Percentiles rank a stretch among this genome's conserved stretches.
phyloP scores from a whole-genome alignment of 1,140 invertebrate genomes.

The Aphis gossypii region DNA sequence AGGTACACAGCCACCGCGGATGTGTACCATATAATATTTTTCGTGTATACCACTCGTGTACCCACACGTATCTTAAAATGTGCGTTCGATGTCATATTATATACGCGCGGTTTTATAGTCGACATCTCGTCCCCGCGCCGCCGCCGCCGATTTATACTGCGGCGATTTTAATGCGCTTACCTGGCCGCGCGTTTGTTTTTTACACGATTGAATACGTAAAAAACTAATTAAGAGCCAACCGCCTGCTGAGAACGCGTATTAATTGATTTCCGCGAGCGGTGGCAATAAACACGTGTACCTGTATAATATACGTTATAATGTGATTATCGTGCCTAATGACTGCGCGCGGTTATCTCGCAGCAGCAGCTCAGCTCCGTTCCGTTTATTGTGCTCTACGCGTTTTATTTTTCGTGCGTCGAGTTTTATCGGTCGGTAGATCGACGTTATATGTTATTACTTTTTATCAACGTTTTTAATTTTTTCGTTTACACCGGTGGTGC shows the following conservation, averaged over 20 bases:
- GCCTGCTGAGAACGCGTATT: background rate
- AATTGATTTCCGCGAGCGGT: conserved; percentile 15
- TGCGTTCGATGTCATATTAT: background rate
- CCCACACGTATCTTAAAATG: background rate
- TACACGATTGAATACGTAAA: background rate
- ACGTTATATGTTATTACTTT: background rate
- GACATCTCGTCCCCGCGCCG: background rate
- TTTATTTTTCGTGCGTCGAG: background rate
- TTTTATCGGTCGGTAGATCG: background rate
- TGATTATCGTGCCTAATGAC: background rate
- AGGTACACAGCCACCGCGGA: background rate
- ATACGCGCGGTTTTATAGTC: background rate
- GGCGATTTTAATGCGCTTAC: background rate
- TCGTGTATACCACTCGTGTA: background rate
- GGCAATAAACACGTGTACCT: background rate
- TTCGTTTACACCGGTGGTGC: background rate
- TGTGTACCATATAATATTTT: background rate
- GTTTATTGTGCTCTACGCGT: background rate
- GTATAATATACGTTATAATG: background rate
- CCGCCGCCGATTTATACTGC: background rate
- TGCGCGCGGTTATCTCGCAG: background rate
- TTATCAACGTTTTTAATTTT: background rate
- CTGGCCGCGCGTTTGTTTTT: background rate
- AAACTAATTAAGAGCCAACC: background rate
- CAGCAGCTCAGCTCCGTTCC: background rate